phyloP scores from a whole-genome alignment of 2,113 vertebrate genomes.

The Salvator merianae region DNA sequence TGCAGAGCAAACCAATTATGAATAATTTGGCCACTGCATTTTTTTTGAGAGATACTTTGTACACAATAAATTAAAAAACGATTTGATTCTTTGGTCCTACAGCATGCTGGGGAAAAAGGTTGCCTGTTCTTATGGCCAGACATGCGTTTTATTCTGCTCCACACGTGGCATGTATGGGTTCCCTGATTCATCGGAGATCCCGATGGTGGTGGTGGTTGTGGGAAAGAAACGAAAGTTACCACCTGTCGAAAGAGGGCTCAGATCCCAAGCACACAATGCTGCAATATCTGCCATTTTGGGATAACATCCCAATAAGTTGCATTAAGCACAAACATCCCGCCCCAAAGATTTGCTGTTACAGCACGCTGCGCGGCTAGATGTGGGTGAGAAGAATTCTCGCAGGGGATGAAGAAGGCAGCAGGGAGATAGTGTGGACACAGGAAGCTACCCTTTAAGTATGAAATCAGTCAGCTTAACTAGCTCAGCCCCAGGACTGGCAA shows the following conservation, averaged over 20 bases:
- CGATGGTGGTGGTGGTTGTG: too few relatives aligned
- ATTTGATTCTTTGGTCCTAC: too few relatives aligned
- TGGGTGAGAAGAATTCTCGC: neutral
- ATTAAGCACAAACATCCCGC: neutral
- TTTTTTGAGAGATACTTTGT: neutral
- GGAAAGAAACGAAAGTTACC: neutral
- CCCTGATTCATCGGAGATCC: neutral
- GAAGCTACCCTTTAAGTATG: too few relatives aligned
- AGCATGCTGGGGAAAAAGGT: too few relatives aligned
- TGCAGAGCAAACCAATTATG: neutral
- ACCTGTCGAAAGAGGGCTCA: neutral
- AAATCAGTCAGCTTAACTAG: too few relatives aligned
- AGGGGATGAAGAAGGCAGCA: neutral
- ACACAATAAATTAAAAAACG: neutral
- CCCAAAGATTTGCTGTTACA: neutral
- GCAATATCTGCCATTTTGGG: neutral
- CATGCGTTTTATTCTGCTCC: neutral
- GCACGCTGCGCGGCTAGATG: neutral
- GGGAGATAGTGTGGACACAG: neutral
- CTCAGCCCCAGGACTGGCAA: too few relatives aligned
- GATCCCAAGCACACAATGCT: neutral
- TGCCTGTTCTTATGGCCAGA: neutral
- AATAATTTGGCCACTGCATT: neutral
- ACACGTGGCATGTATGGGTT: neutral
- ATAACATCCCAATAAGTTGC: neutral